These are phyloP conservation scores for Aleiodes testaceus DNA, from an alignment of 2,888 invertebrate genomes.

Conservation along the genomic window DNA sequence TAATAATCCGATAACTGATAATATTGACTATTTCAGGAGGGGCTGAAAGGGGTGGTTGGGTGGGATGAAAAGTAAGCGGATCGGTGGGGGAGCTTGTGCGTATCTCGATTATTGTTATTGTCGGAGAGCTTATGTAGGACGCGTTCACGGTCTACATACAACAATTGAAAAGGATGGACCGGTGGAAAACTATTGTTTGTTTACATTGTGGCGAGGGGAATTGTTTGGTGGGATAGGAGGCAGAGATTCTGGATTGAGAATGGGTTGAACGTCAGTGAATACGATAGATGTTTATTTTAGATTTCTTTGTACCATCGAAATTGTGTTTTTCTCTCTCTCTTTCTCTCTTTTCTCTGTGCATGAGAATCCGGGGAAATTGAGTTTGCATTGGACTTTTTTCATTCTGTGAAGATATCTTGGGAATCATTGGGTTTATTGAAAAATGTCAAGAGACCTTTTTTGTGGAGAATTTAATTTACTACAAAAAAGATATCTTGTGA, in stretches of 20 bases:
- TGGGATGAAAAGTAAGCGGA: background rate
- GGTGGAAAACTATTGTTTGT: slow-evolving; percentile 14
- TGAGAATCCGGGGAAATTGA: too few species aligned
- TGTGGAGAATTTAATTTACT: too few species aligned
- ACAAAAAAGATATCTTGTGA: too few species aligned
- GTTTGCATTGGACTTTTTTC: too few species aligned
- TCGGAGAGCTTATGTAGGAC: slow-evolving; percentile 42
- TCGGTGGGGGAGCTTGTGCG: slow-evolving; percentile 26
- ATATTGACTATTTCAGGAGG: slow-evolving; percentile 62
- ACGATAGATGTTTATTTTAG: slow-evolving; percentile 14
- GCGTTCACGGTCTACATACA: background rate
- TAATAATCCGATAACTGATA: slow-evolving; percentile 70
- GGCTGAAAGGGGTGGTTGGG: background rate
- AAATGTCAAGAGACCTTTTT: too few species aligned
- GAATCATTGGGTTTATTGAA: too few species aligned
- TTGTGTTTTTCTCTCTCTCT: too few species aligned
- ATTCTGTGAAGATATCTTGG: too few species aligned
- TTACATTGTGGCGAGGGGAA: slow-evolving; percentile 34
- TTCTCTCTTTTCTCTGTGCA: too few species aligned
- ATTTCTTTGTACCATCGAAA: background rate
- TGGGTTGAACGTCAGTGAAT: too few species aligned
- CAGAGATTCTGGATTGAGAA: slow-evolving; percentile 27
- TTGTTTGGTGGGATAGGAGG: slow-evolving; percentile 36
- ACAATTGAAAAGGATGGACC: slow-evolving; percentile 14
- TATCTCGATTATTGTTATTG: slow-evolving; percentile 53